Conservation (phyloP, 2,888 invertebrate species). For the Lasioglossum lativentre region DNA sequence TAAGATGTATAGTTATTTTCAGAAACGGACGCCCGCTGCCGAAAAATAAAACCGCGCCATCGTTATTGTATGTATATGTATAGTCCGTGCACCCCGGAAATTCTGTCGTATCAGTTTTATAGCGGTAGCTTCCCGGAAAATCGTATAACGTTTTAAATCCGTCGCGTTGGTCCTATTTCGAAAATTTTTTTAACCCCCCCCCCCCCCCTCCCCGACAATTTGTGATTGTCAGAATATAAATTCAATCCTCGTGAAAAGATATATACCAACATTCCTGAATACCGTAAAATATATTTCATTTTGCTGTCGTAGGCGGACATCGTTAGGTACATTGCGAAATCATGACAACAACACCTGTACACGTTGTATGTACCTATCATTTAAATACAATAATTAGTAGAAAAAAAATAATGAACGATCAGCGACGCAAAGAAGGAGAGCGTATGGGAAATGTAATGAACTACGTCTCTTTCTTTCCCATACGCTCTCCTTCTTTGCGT, state of each 20-base stretch:
- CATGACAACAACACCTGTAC: too few relatives aligned
- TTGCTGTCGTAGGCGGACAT: too few relatives aligned
- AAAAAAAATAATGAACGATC: too few relatives aligned
- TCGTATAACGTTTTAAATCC: constrained; percentile 27
- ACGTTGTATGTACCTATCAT: too few relatives aligned
- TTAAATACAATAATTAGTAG: too few relatives aligned
- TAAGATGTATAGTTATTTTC: constrained; percentile 41
- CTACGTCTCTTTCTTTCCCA: too few relatives aligned
- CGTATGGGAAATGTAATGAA: too few relatives aligned
- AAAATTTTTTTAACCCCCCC: neutral
- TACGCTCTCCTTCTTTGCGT: too few relatives aligned
- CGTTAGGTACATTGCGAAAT: too few relatives aligned
- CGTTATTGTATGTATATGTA: neutral
- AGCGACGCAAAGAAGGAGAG: too few relatives aligned
- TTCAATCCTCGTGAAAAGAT: too few relatives aligned
- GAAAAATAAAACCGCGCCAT: constrained; percentile 28
- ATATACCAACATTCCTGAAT: neutral
- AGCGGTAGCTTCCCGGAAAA: constrained; percentile 34
- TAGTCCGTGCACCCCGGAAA: constrained; percentile 29
- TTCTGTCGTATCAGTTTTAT: constrained; percentile 40
- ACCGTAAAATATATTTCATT: too few relatives aligned
- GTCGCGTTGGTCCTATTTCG: neutral
- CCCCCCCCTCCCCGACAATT: neutral
- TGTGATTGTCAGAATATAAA: neutral
- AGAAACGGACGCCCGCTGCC: constrained; percentile 16